Base-by-base conservation (phyloP, 2,113 vertebrate genomes). In the Podarcis cretensis region DNA sequence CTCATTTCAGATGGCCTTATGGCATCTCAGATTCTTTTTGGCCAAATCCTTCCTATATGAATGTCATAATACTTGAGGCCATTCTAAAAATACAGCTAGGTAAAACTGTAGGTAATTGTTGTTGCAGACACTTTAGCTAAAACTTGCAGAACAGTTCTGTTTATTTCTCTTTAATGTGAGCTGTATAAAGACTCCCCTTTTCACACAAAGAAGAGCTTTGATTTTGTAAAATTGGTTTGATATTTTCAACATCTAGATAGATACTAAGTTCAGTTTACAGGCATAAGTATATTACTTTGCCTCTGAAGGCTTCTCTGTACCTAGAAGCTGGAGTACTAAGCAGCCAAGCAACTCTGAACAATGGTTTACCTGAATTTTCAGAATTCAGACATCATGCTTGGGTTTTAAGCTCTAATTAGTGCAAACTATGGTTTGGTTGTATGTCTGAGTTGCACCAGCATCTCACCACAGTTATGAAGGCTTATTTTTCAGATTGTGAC, bases 21-120 rank as follows among this genome's bases (percentile, higher is more conserved):
- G 54, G 48, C 73, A 10, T 3, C 79, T 43, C 18, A 77, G 37
- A 25, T 90, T 90, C 77, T 23, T 80, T 89, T 10, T 2, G 87
- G 88, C 83, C 16, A 13, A 54, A n/a, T 88, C 86, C 78, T 84
- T 80, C 69, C n/a, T 0, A 0, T 0, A 75, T 1, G 43, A 0
- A 0, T 68, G n/a, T 85, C 43, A 0, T 6, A 80, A 23, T 6
- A 27, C 54, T 92, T 87, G 43, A 87, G 57, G 76, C 27, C 89
- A 0, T 83, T 87, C 54, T 90, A 66, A 93, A 91, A 95, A 81
- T 74, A 40, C 0, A 76, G 73, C 63, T 79, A 81, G 77, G 43
- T 23, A 23, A 81, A 79, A n/a, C 32, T 88, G 13, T 27, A 71
- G 66, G 9, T 86, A 69, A 25, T n/a, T 27, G 0, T 30, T 84